phyloP scores from a whole-genome alignment of 1,140 invertebrate genomes.

The Venustaconcha ellipsiformis region DNA sequence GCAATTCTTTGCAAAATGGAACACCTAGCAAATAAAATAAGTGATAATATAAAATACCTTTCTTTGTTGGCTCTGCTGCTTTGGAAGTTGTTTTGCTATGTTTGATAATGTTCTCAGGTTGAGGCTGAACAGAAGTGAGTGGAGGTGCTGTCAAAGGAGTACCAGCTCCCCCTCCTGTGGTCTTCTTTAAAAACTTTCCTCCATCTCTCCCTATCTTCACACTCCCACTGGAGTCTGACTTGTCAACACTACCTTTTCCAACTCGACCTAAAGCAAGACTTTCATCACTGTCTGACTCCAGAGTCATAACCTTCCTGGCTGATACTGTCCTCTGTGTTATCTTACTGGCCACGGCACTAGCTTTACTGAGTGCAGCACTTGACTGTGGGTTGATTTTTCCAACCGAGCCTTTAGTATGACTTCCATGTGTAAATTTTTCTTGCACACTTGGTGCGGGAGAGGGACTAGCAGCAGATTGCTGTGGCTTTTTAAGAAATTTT shows the following conservation, averaged over 20 bases:
- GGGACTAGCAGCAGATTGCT: slow-evolving; percentile 13
- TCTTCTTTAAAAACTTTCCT: slow-evolving; percentile 50
- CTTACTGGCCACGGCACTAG: slow-evolving; percentile 37
- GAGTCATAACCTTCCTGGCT: slow-evolving; percentile 5
- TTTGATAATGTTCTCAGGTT: not conserved
- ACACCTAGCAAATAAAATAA: too few species aligned
- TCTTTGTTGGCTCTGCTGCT: not conserved
- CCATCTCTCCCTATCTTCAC: slow-evolving; percentile 43
- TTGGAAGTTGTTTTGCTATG: not conserved
- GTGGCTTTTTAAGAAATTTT: slow-evolving; percentile 31
- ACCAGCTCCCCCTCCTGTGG: slow-evolving; percentile 13
- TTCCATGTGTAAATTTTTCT: slow-evolving; percentile 5
- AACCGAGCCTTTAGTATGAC: not conserved
- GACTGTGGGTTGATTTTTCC: not conserved
- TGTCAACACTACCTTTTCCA: not conserved
- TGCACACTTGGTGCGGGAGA: slow-evolving; percentile 12
- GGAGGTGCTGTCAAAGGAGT: slow-evolving; percentile 10
- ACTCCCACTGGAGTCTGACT: slow-evolving; percentile 34
- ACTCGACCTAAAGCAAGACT: slow-evolving; percentile 14
- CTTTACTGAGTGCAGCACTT: slow-evolving; percentile 37
- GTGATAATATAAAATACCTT: too few species aligned
- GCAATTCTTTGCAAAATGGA: too few species aligned
- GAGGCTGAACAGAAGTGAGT: not conserved
- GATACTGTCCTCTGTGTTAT: slow-evolving; percentile 25
- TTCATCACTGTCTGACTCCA: slow-evolving; percentile 46